Evolutionary conservation across 2,888 invertebrate genomes (phyloP), one percentile per base, ranked within the genome.

Genomic region (Leucophenga montana): DNA sequence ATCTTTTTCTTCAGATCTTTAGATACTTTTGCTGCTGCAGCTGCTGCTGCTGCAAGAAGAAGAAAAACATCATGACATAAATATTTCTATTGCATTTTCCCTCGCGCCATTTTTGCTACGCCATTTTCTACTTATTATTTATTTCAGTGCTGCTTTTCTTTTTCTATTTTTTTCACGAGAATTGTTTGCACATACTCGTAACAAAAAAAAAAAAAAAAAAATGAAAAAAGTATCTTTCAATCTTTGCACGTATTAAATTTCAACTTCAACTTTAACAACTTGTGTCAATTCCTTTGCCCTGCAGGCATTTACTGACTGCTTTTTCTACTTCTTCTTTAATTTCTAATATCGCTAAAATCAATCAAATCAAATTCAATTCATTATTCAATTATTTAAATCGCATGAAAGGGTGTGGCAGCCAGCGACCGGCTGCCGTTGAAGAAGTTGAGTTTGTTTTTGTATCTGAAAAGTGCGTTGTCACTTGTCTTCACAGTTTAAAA

Each of bases 41-140:
- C 27, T 27, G 27, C 27, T 27, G 39, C 11, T 39, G 39, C 9
- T 39, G 11, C 39, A 8, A 3, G 68, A 71, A 72, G 77, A 79
- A 79, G 78, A 82, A 73, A 74, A 14, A 8, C 61, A 53, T 53
- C 69, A 80, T 85, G 85, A 83, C 85, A 85, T 84, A 85, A 85
- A 85, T 86, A 82, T 77, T 80, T 85, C 67, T 69, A 50, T 65
- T 50, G 13, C 13, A 50, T 27, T 69, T 66, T 69, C 4, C 65
- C 27, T 46, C 70, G 62, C 65, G 22, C 62, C 13, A 13, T 22
- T 18, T 1, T 5, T 18, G 11, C 54, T 14, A 54, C 22, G 54
- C 54, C 54, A 18, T 39, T 39, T 39, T 39, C 39, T 39, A 5
- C 39, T 39, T 39, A 39, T 39, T 39, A 39, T 39, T 39, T 39